Evolutionary conservation across 1,140 invertebrate genomes (phyloP), one percentile per base, ranked within the genome.

Genomic region (Pseudomyrmex cubaensis): DNA sequence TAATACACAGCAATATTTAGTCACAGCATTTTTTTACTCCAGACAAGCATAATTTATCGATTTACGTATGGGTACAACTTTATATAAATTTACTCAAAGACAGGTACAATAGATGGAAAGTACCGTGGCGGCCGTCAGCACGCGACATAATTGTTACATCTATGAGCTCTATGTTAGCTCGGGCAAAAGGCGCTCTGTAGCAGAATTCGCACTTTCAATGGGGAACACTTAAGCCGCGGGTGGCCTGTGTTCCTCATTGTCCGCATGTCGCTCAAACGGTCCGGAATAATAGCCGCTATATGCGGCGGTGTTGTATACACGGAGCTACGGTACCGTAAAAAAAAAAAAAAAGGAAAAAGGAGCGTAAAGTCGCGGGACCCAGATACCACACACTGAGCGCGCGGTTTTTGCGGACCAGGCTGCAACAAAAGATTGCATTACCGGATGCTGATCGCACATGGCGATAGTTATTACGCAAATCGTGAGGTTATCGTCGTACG

Each of bases 241-340:
- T 88, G 86, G 86, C 57, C 77, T 69, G 73, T 88, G 83, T 87
- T 88, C 82, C 77, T 88, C 77, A 88, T 88, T 87, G 86, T 88
- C 77, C 72, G 76, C 86, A 87, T 87, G 85, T 87, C 85, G 86
- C 83, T 87, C 82, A 86, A 87, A 87, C 73, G 85, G 56, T 69
- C 74, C 62, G 76, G 86, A 87, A 87, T 87, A 87, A 87, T 87
- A 75, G 75, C 56, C 69, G 75, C 85, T 87, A 75, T 87, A 74
- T 82, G 82, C 69, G 67, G 86, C 85, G 69, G 85, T 73, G 82
- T 52, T 72, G n/a, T 80, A 72, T 35, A 64, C 73, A 80, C 74
- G 74, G 52, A 50, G 67, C 80, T 57, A 20, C 50, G 54, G 82
- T 62, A 73, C 48, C 56, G 84, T 64, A 66, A 86, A 52, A 77